phyloP scores from a whole-genome alignment of 2,113 vertebrate species.

The Periophthalmus modestus region DNA sequence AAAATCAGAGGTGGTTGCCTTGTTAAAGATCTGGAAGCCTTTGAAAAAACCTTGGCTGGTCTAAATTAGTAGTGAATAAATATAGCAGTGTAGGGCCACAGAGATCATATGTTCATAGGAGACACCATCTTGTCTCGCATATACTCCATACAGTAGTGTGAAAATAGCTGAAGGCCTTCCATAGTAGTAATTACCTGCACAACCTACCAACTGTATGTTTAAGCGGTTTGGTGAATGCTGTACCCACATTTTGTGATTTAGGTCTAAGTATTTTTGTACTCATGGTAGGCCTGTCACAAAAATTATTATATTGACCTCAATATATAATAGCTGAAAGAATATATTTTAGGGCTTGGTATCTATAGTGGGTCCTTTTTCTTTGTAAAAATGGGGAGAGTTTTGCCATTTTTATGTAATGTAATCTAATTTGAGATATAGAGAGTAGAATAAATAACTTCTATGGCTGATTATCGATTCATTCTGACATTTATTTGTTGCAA shows the following conservation, averaged over 20 bases:
- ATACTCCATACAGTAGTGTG: slow-evolving; percentile 33
- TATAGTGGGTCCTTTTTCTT: too few species aligned
- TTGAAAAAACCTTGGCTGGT: neutral
- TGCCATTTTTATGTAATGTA: too few species aligned
- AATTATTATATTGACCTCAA: too few species aligned
- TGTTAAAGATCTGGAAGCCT: neutral
- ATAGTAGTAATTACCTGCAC: neutral
- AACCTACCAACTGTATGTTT: neutral
- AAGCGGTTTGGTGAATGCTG: too few species aligned
- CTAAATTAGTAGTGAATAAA: neutral
- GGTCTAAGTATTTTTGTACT: neutral
- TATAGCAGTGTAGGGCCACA: slow-evolving; percentile 8
- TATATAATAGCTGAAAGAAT: too few species aligned
- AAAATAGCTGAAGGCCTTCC: slow-evolving; percentile 32
- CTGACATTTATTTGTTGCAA: too few species aligned
- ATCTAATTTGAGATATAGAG: too few species aligned
- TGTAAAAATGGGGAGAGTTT: too few species aligned
- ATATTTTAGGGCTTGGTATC: too few species aligned
- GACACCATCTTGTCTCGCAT: slow-evolving; percentile 51
- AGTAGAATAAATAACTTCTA: too few species aligned
- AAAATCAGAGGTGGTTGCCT: neutral
- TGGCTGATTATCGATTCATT: too few species aligned
- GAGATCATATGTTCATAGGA: slow-evolving; percentile 40
- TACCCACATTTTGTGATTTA: neutral
- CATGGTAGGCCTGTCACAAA: neutral